phyloP scores from a whole-genome alignment of 2,888 invertebrate species.

The Cyclophora punctaria region DNA sequence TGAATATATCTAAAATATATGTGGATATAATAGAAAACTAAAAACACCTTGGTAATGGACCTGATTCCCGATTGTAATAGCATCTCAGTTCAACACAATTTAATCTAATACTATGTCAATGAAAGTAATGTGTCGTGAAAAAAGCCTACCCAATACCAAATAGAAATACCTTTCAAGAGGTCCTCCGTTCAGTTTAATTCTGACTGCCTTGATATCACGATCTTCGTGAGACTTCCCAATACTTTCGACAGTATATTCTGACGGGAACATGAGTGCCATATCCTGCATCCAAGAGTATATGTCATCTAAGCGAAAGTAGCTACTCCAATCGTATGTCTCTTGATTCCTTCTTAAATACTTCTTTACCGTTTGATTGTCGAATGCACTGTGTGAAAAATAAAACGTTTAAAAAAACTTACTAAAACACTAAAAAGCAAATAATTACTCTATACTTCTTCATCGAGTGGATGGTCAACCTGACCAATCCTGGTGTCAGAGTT shows the following conservation, averaged over 20 bases:
- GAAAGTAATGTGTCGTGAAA: neutral
- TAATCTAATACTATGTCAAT: neutral
- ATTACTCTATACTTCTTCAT: no score
- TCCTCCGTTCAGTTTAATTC: conserved; percentile 8
- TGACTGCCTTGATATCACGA: conserved; percentile 37
- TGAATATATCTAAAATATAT: neutral
- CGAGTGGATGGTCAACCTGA: no score
- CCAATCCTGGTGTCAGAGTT: no score
- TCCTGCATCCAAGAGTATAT: conserved; percentile 73
- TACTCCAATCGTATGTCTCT: conserved; percentile 58
- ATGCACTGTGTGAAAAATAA: conserved; percentile 26
- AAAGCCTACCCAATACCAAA: no score
- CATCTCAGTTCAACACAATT: no score
- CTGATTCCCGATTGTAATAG: no score
- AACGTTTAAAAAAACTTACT: conserved; percentile 1
- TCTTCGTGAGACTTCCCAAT: conserved; percentile 52
- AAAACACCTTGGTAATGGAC: neutral
- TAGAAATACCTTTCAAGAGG: neutral
- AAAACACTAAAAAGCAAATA: no score
- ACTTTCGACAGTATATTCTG: conserved; percentile 39
- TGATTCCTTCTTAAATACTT: conserved; percentile 36
- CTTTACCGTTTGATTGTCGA: conserved; percentile 40
- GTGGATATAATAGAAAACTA: no score
- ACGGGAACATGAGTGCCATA: conserved; percentile 49
- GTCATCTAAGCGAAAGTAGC: conserved; percentile 73